These are phyloP conservation scores for Aulostomus chinensis DNA, from an alignment of 2,797 vertebrate species.

Conservation along the genomic window DNA sequence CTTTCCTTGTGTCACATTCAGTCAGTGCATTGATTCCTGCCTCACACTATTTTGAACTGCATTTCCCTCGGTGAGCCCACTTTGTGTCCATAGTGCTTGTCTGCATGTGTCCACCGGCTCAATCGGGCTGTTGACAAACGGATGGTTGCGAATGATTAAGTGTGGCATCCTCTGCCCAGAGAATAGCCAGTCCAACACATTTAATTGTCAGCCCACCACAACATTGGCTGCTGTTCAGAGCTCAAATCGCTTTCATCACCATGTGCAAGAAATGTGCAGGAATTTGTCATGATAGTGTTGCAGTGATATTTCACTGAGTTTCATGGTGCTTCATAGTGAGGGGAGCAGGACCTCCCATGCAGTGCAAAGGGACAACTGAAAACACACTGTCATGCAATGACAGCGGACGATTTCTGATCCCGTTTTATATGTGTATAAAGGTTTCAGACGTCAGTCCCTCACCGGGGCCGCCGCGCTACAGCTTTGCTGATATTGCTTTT, in stretches of 20 bases:
- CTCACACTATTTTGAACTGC: conserved; percentile 19
- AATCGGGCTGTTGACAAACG: conserved; percentile 36
- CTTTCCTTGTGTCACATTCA: conserved; percentile 15
- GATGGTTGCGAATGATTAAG: conserved; percentile 25
- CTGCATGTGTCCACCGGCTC: conserved; percentile 31
- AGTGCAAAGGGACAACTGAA: conserved; percentile 25
- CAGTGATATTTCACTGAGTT: conserved; percentile 44
- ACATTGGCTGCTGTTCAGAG: conserved; percentile 25
- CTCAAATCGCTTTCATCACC: conserved; percentile 51
- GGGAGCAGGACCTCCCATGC: conserved; percentile 38
- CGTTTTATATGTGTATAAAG: conserved; percentile 16
- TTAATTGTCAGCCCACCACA: conserved; percentile 27
- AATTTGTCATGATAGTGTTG: conserved; percentile 32
- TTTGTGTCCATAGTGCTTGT: conserved; percentile 33
- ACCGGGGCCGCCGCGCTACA: conserved; percentile 29
- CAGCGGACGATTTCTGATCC: conserved; percentile 37
- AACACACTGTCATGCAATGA: conserved; percentile 37
- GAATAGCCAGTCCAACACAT: conserved; percentile 35
- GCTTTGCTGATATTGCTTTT: conserved; percentile 19
- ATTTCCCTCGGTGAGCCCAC: conserved; percentile 14
- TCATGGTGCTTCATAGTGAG: conserved; percentile 6
- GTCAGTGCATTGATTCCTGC: conserved; percentile 24
- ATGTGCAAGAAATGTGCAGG: conserved; percentile 26
- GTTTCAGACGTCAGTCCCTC: conserved; percentile 25
- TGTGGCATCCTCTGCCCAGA: conserved; percentile 28